Base-by-base conservation (phyloP, 2,797 vertebrate species). In the Chromobotia macracanthus region DNA sequence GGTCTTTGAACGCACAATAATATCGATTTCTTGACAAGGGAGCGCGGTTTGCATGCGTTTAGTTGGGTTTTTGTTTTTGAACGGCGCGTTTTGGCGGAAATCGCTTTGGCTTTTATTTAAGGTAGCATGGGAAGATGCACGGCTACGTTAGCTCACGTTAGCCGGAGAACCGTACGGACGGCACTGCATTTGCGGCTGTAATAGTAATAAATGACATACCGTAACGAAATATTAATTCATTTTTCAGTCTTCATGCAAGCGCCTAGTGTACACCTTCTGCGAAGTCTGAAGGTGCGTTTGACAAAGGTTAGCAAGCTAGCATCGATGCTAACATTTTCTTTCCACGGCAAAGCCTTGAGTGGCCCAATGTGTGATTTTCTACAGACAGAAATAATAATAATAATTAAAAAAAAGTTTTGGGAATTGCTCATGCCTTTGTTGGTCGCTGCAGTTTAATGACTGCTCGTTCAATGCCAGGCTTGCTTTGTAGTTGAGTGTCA, bases 91-190 rank as follows among this genome's bases (percentile, higher is more conserved):
- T 93, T 93, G 92, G 93, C 93, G 93, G 92, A 94, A 92, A 91
- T 87, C 88, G 91, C 89, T 93, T 93, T 92, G 92, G 87, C 83
- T 93, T 94, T 94, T 93, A 93, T 94, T 94, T 94, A 94, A 94
- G 93, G 93, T 94, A 94, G 93, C 93, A 91, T 94, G 93, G 91
- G 87, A 75, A 89, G 91, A 93, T 94, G 80, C 91, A 10, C 64
- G 79, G 88, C 90, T 79, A 58, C 25, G 79, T 86, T 82, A 84
- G 83, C 84, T 28, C 46, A 31, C 18, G n/a, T 50, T 63, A 72
- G 73, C 19, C 51, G 75, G 41, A 28, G n/a, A 75, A 11, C 9
- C 4, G 48, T 74, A 21, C 75, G 23, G 63, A 18, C 46, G 38
- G 68, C 79, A 87, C 87, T 90, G 10, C 72, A 80, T 51, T 2